These are phyloP conservation scores for Eupithecia insigniata DNA, from an alignment of 2,888 invertebrate species.

Conservation along the genomic window DNA sequence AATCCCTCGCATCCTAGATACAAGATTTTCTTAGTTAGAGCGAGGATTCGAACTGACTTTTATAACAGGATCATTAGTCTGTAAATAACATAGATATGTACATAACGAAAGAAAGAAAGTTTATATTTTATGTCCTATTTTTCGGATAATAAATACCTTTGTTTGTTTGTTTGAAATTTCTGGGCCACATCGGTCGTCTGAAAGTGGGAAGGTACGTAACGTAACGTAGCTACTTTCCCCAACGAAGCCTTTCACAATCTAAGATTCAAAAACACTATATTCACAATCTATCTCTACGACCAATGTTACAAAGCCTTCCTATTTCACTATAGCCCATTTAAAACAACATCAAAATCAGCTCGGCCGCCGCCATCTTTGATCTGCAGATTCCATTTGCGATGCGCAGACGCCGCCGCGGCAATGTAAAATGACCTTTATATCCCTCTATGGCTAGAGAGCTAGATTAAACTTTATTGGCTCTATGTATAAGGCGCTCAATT, in stretches of 20 bases:
- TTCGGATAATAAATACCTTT: no score
- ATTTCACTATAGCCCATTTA: constrained; percentile 59
- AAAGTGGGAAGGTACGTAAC: background rate
- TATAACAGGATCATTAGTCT: no score
- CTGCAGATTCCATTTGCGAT: constrained; percentile 57
- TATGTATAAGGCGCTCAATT: background rate
- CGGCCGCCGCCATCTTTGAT: constrained; percentile 47
- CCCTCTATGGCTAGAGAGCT: constrained; percentile 6
- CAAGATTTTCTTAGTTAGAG: no score
- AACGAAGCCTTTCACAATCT: background rate
- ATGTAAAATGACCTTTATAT: constrained; percentile 17
- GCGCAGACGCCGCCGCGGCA: constrained; percentile 46
- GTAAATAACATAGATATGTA: no score
- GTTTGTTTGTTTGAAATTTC: no score
- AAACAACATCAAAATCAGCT: constrained; percentile 61
- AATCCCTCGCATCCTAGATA: no score
- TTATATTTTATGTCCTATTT: no score
- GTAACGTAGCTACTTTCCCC: background rate
- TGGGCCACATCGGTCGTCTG: no score
- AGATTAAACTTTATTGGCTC: background rate
- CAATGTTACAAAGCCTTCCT: constrained; percentile 40
- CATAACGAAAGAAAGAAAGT: no score
- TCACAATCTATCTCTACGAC: background rate
- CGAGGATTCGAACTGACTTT: no score
- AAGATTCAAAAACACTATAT: background rate